Evolutionary conservation across 2,797 vertebrate genomes (phyloP).

Genomic region (Sphenodon punctatus): DNA sequence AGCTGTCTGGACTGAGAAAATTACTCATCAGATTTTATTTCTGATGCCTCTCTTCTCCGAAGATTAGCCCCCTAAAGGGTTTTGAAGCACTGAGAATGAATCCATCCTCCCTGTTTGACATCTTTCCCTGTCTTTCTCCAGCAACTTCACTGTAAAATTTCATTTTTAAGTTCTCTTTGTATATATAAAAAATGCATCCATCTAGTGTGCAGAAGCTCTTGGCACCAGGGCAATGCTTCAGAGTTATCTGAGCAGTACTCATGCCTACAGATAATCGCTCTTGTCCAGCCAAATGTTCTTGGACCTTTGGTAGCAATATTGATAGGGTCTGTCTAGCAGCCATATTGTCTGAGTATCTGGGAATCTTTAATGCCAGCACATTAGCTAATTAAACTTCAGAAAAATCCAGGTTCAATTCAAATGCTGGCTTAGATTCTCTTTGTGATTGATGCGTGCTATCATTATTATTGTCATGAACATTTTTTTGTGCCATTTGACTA

Average conservation of each 20-base stretch:
- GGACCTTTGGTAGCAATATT: not conserved
- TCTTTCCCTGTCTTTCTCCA: not conserved
- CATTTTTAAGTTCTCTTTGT: slow-evolving; percentile 11
- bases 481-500: slow-evolving; percentile 45
- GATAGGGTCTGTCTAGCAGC: not conserved
- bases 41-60: slow-evolving; percentile 49
- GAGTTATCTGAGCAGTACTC: not conserved
- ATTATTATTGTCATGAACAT: slow-evolving; percentile 25
- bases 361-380: not conserved
- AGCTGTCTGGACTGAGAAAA: slow-evolving; percentile 47
- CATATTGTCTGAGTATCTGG: not conserved
- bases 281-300: not conserved
- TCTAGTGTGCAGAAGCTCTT: not conserved
- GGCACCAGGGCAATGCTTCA: not conserved
- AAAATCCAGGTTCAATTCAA: slow-evolving; percentile 4
- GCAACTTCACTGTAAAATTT: not conserved
- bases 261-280: not conserved
- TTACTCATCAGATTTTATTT: slow-evolving; percentile 62
- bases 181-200: not conserved
- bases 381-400: slow-evolving; percentile 12
- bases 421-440: not conserved
- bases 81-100: slow-evolving; percentile 24
- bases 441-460: slow-evolving; percentile 9
- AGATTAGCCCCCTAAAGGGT: slow-evolving; percentile 42
- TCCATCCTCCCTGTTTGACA: slow-evolving; percentile 19